Evolutionary conservation across 2,888 invertebrate species (phyloP), one percentile per base, ranked within the genome.

Genomic region (Catotricha subobsoleta): DNA sequence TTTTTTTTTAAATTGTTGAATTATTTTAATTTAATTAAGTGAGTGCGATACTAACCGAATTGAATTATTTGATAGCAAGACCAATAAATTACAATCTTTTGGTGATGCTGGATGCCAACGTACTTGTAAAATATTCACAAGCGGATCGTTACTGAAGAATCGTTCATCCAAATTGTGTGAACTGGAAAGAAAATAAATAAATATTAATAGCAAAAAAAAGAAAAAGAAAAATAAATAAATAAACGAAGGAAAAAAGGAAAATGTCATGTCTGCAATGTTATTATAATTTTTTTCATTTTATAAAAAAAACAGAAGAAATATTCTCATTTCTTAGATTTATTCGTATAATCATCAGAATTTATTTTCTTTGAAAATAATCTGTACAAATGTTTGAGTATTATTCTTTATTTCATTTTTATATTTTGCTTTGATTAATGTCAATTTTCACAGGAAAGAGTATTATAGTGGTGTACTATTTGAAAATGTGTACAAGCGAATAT

Each of bases 91-190:
- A 0, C 77, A 76, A 50, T 83, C 76, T 1, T 71, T 67, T 10
- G 69, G 61, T 25, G 88, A 86, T 31, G 75, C 80, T 1, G 91
- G 90, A 64, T 92, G 91, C 82, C 91, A 92, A 47, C 74, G 72
- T 6, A 77, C 74, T 51, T 81, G 77, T 13, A 77, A 68, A 15
- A 84, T 71, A 54, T 78, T 75, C n/a, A 75, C 65, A 29, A 74
- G 70, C n/a, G 68, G 65, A 52, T 71, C 72, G 47, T 74, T 75
- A 49, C 74, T 69, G 52, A 83, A 73, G 48, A 79, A 72, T 43
- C 74, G 67, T 51, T 80, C 81, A 51, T 81, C 84, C 43, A 91
- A 59, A 46, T 74, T 72, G 54, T 71, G 68, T 47, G 77, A 77
- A 59, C 83, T 84, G 69, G 8, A 67, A 68, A n/a, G n/a, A 41